Evolutionary conservation across 2,113 vertebrate genomes (phyloP), one percentile per base, ranked within the genome.

Genomic region (Verasper variegatus): DNA sequence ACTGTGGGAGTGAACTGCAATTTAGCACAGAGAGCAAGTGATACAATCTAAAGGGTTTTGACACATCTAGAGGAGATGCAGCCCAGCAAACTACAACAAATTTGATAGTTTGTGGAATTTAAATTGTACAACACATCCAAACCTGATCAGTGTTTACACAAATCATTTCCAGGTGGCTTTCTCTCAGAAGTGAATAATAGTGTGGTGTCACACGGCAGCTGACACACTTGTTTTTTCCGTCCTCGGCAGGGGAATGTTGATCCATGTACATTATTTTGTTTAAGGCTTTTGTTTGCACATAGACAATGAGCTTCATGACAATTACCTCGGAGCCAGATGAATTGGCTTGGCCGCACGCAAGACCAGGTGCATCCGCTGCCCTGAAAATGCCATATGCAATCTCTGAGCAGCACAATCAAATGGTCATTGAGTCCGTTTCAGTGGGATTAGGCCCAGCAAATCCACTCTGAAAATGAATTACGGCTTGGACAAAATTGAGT

Each of bases 381-480:
- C 68, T 65, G 71, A 65, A 79, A 56, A 74, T 74, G 67, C 79
- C 89, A 84, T 82, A 87, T 80, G 76, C 72, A 82, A 58, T 85
- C 71, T 82, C 49, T 57, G 74, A 69, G 68, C 57, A 40, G 63
- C 65, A 47, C 75, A 76, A 83, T 81, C 79, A 79, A 79, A 85
- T 45, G 66, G 52, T 68, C 79, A 70, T 15, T 59, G 61, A 86
- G 64, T 67, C 66, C 60, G 66, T 37, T 81, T 89, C 72, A 84
- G 60, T 51, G 56, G 80, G 82, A 89, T 86, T 84, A 86, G 78
- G 55, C 82, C 75, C 74, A 83, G 80, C 61, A 85, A 88, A 88
- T 79, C 76, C 85, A 78, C 59, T 88, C 71, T 71, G 76, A 59
- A 86, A 89, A 91, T 91, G 51, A 85, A 84, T 83, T 85, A 82